Evolutionary conservation across 1,140 invertebrate species (phyloP).

Genomic region (Tetragnatha versicolor): DNA sequence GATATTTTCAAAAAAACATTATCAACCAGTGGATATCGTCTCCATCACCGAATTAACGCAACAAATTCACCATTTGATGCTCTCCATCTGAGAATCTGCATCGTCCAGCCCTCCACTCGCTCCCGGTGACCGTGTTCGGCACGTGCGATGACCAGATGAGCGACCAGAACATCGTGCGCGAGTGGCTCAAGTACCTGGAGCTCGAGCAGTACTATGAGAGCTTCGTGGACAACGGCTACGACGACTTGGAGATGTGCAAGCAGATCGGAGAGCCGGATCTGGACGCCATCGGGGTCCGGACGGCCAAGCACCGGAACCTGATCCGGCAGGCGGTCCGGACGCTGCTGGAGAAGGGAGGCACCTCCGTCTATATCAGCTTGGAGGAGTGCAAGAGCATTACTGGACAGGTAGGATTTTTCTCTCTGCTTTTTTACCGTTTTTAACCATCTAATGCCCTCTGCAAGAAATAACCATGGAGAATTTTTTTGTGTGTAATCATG

Average conservation of each 20-base stretch:
- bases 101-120: too few species aligned
- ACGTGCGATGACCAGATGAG: conserved; percentile 14
- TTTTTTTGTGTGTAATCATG: too few species aligned
- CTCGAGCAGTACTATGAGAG: conserved; percentile 89
- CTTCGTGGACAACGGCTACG: conserved; percentile 95
- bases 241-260: conserved; percentile 95
- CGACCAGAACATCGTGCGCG: conserved; percentile 82
- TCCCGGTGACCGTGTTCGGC: too few species aligned
- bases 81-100: too few species aligned
- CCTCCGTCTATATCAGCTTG: conserved; percentile 89
- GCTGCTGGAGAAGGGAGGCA: conserved; percentile 89
- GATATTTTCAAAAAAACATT: too few species aligned
- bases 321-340: conserved; percentile 84
- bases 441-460: too few species aligned
- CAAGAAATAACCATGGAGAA: too few species aligned
- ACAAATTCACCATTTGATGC: too few species aligned
- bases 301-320: conserved; percentile 78
- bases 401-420: background rate
- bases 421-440: too few species aligned
- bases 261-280: conserved; percentile 93
- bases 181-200: conserved; percentile 90
- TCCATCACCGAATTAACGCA: too few species aligned
- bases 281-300: conserved; percentile 91
- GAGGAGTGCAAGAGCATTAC: too few species aligned
- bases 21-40: too few species aligned